Percentiles rank a stretch among this genome's conserved stretches.
Conservation (phyloP, 2,888 invertebrate species). For the Nymphalis urticae region DNA sequence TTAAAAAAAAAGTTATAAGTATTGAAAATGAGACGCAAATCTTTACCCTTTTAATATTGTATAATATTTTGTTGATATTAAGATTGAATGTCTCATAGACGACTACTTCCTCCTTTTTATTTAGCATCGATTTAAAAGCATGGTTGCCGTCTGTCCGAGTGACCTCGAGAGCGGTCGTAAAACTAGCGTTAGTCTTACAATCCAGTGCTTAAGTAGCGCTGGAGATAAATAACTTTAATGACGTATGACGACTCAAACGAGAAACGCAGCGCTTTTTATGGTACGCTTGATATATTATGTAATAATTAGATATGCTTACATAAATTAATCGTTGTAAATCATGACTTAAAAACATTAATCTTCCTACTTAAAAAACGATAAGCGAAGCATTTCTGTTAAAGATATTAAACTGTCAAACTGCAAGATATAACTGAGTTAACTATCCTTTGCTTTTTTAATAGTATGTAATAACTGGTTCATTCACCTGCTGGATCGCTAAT, state of each 20-base stretch:
- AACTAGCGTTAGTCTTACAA: constrained; percentile 46
- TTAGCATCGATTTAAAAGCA: constrained; percentile 41
- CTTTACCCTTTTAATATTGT: constrained; percentile 7
- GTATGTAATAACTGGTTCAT: no score
- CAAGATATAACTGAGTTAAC: no score
- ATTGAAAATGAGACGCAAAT: background rate
- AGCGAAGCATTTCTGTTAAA: no score
- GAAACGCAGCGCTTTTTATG: background rate
- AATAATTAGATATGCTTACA: no score
- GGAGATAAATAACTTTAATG: background rate
- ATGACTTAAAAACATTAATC: no score
- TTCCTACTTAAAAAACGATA: no score
- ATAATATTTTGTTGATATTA: constrained; percentile 13
- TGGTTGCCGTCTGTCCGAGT: constrained; percentile 48
- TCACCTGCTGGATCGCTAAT: no score
- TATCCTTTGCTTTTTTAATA: no score
- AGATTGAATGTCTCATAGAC: constrained; percentile 29
- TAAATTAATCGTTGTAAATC: no score
- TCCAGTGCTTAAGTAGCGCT: constrained; percentile 17
- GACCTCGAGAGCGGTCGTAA: constrained; percentile 67
- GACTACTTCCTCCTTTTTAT: constrained; percentile 43
- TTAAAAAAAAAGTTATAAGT: background rate
- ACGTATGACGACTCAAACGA: no score
- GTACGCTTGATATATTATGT: background rate
- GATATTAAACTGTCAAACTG: no score